A percentile compares a stretch with the other conserved stretches of the same genome.
Conservation (phyloP, 1,140 invertebrate species). For the Drosophila equinoxialis region DNA sequence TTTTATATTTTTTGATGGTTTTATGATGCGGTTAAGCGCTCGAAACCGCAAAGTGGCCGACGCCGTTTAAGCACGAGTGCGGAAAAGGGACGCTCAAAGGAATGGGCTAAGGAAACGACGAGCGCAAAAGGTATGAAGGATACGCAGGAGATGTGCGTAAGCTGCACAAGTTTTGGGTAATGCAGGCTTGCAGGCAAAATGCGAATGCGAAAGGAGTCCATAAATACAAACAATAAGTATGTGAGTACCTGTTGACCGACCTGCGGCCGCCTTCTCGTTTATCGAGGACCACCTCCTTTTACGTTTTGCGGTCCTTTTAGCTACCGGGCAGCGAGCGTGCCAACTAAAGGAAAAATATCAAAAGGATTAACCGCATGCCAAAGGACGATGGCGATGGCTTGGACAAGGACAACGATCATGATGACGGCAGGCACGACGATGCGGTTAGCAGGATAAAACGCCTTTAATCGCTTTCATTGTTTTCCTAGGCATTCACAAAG, state of each 20-base stretch:
- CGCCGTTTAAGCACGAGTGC: conserved; percentile 29
- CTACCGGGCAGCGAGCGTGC: conserved; percentile 46
- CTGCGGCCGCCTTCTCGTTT: conserved; percentile 3
- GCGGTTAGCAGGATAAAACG: conserved; percentile 62
- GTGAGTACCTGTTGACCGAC: conserved; percentile 45
- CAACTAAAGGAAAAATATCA: conserved; percentile 63
- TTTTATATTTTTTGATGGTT: conserved; percentile 77
- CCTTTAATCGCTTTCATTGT: conserved; percentile 61
- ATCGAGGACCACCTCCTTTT: conserved; percentile 1
- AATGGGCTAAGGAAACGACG: neutral
- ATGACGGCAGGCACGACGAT: conserved; percentile 37
- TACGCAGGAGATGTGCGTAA: conserved; percentile 50
- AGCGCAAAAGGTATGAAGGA: neutral
- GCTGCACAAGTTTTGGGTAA: conserved; percentile 75
- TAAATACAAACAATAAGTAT: conserved; percentile 23
- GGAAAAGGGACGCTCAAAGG: conserved; percentile 5
- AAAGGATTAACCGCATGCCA: conserved; percentile 81
- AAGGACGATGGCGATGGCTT: conserved; percentile 29
- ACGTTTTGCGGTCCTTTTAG: conserved; percentile 23
- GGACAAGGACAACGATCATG: conserved; percentile 28
- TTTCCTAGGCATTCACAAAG: conserved; percentile 45
- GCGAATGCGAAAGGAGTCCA: conserved; percentile 5
- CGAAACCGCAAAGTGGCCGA: conserved; percentile 73
- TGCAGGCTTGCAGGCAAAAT: conserved; percentile 36
- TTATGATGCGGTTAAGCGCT: conserved; percentile 81